Evolutionary conservation across 2,888 invertebrate genomes (phyloP), one percentile per base, ranked within the genome.

Genomic region (Catocala sponsa): DNA sequence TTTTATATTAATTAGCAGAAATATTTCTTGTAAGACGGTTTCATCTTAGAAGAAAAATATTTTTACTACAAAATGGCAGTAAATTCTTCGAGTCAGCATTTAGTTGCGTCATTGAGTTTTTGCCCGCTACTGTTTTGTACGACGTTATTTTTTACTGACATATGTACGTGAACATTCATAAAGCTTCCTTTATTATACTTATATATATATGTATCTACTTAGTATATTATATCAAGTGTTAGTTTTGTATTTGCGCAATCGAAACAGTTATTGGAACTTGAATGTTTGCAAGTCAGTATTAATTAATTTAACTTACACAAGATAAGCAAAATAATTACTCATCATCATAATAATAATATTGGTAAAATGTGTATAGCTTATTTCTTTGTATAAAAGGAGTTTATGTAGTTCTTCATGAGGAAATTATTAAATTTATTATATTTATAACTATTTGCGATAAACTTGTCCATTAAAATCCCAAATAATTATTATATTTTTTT

Each of bases 61-160:
- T 48, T 53, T 44, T 33, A 44, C 6, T 12, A 47, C 25, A 48
- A 49, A 55, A 56, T 55, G 47, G 42, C 52, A 55, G 54, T 33
- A 46, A 49, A 59, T 51, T 63, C 33, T 60, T 61, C 15, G 55
- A 55, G 60, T 57, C 52, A 63, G 51, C 54, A 15, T 58, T 59
- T 33, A 41, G 44, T 69, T 68, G 64, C 69, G 70, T 76, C 64
- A 71, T 65, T 46, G 32, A 12, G 32, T 78, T 70, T 68, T 73
- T 77, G 52, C 41, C 33, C 35, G 59, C 66, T 67, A 59, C 63
- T 64, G 65, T 69, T 68, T 25, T 55, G 47, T 61, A 51, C 13
- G 42, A n/a, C 59, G 25, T 43, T 7, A 15, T 42, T 70, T 64
- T 65, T 68, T 65, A 46, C 35, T 50, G 25, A 25, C 38, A 38